Base-by-base conservation (phyloP, 2,888 invertebrate genomes). In the Patella ulyssiponensis region DNA sequence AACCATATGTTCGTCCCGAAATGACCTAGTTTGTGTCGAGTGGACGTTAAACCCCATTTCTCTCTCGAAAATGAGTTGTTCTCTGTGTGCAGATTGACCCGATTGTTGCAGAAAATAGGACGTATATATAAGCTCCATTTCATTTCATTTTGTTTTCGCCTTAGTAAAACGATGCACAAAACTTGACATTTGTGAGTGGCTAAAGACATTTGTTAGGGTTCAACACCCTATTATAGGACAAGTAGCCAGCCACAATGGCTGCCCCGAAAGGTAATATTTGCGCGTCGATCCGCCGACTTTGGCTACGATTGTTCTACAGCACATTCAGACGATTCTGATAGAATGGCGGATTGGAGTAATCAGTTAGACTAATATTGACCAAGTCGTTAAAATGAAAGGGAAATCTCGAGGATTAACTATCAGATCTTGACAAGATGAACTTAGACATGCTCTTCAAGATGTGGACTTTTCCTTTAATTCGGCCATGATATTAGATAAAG, bases 381-480 rank as follows among this genome's bases (percentile, higher is more conserved):
- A 20, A 64, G 64, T 23, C 23, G 3, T 23, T 23, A 20, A 20
- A 64, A 23, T 64, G 64, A 64, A 64, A 64, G 64, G 14, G 23
- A 64, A 23, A 64, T 64, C 64, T 23, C 14, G 11, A 23, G 20
- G 64, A 64, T 64, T 64, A 64, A 64, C 20, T 23, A 23, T 11
- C 20, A 11, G 64, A 64, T 20, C 64, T 64, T 64, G 64, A 64
- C 23, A 23, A 64, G 20, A 20, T 23, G 23, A 23, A 64, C 64
- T 64, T 64, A 23, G 64, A 64, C 64, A 64, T 64, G 64, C 64
- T 23, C 20, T 64, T 23, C 64, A 64, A 64, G 23, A 23, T 64
- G 64, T 64, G 64, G 20, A 64, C 64, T 23, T 64, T 64, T 64
- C 20, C 14, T 64, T 64, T 23, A 64, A 23, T 23, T 23, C 64